Evolutionary conservation across 1,140 invertebrate species (phyloP), one percentile per base, ranked within the genome.

Genomic region (Drosophila azteca): DNA sequence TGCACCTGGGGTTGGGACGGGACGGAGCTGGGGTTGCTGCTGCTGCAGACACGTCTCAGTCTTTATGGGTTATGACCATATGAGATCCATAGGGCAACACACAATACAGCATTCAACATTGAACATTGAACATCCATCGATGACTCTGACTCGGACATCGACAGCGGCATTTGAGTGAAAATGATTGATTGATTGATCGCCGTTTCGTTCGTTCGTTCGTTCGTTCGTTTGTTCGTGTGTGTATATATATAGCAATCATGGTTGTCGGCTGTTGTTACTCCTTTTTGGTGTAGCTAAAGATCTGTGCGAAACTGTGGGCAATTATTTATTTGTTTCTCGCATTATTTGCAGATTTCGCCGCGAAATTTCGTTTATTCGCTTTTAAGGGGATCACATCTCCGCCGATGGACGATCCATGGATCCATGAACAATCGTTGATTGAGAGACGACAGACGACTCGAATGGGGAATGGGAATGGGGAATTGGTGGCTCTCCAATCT

Each of bases 111-210:
- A 35, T n/a, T 17, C 59, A 20, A 58, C 44, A 63, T 65, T 24
- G 59, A 65, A 64, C 59, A 49, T 11, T 11, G 35, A 39, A 39
- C 35, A 66, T 66, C 59, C 62, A 65, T 6, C 62, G n/a, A 24
- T 29, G 39, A 46, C 29, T 6, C 11, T 17, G 51, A 53, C 51
- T 39, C 39, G 39, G 57, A 24, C 63, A 48, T 64, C 31, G 51
- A 52, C 65, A 64, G 73, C 68, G 77, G 80, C 71, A 75, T 78
- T 80, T 87, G 65, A 88, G 82, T 82, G 82, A 85, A 85, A 85
- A 85, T 85, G 82, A 85, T 85, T 85, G 82, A 85, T 85, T 85
- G 82, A 85, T 88, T 87, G 81, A 85, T 82, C 78, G 80, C 50
- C 49, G 58, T 43, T 63, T 24, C 46, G 24, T 26, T 26, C 24